These are phyloP conservation scores for Ischnura elegans DNA, from an alignment of 2,888 invertebrate species.

Conservation along the genomic window DNA sequence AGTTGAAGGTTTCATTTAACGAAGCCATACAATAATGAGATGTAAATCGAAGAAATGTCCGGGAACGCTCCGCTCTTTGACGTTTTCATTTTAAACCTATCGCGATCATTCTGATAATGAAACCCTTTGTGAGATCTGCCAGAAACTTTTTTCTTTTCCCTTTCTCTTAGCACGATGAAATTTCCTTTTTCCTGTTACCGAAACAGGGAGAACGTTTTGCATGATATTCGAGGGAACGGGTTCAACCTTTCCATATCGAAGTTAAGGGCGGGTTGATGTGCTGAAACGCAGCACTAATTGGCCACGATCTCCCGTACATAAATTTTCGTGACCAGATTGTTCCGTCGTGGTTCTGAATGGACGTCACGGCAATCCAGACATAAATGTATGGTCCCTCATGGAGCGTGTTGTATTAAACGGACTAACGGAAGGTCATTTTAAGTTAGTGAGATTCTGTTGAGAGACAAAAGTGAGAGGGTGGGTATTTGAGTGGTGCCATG, in stretches of 20 bases:
- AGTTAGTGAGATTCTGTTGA: neutral
- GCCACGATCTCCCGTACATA: slow-evolving; percentile 47
- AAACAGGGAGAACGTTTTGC: slow-evolving; percentile 1
- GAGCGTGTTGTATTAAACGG: neutral
- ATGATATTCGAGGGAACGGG: neutral
- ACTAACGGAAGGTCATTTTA: slow-evolving; percentile 3
- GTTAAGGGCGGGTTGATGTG: slow-evolving; percentile 16
- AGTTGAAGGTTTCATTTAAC: slow-evolving; percentile 7
- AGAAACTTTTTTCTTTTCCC: neutral
- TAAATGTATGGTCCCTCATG: neutral
- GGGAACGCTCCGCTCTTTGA: neutral
- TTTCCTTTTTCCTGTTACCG: slow-evolving; percentile 7
- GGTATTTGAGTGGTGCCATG: neutral
- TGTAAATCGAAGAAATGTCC: neutral
- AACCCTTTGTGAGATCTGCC: neutral
- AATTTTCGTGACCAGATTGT: slow-evolving; percentile 60
- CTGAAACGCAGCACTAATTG: slow-evolving; percentile 51
- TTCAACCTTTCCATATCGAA: slow-evolving; percentile 15
- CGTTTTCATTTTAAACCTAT: slow-evolving; percentile 24
- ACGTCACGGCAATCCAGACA: slow-evolving; percentile 34
- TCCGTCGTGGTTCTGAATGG: slow-evolving; percentile 17
- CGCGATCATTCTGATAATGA: slow-evolving; percentile 2
- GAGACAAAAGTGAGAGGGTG: slow-evolving; percentile 1
- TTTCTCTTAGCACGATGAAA: neutral
- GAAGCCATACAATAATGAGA: neutral